phyloP scores from a whole-genome alignment of 1,140 invertebrate species.

The Bombus superbus region DNA sequence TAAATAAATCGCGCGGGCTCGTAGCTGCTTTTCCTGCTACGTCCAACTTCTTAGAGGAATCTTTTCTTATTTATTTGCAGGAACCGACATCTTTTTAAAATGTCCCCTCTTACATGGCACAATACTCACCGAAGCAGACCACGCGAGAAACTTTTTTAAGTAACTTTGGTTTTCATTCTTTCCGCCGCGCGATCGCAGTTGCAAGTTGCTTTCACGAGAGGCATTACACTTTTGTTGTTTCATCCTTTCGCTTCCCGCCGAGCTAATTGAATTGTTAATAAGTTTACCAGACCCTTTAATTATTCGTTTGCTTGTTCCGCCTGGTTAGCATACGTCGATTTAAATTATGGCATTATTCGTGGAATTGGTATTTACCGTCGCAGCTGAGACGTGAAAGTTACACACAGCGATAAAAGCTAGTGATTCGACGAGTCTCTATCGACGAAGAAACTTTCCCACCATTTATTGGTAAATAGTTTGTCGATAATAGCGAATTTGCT shows the following conservation, averaged over 20 bases:
- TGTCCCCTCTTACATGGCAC: slow-evolving; percentile 45
- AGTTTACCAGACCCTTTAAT: background rate
- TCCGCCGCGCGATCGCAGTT: background rate
- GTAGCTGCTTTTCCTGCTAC: slow-evolving; percentile 48
- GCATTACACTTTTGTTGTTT: background rate
- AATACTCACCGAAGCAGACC: slow-evolving; percentile 21
- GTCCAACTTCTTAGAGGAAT: slow-evolving; percentile 58
- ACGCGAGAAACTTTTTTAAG: slow-evolving; percentile 32
- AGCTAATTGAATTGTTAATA: slow-evolving; percentile 17
- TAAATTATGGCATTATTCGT: background rate
- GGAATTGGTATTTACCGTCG: too few species aligned
- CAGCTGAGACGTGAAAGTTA: too few species aligned
- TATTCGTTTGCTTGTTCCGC: background rate
- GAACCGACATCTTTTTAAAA: slow-evolving; percentile 54
- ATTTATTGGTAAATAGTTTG: too few species aligned
- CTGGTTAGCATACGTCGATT: background rate
- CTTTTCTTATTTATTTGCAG: slow-evolving; percentile 72
- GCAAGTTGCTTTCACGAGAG: background rate
- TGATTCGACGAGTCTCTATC: too few species aligned
- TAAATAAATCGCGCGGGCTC: slow-evolving; percentile 73
- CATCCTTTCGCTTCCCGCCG: background rate
- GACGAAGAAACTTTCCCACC: too few species aligned
- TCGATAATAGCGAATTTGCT: too few species aligned
- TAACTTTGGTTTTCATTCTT: slow-evolving; percentile 32
- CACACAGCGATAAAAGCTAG: too few species aligned